Evolutionary conservation across 1,140 invertebrate species (phyloP).

Genomic region (Drepana arcuata): DNA sequence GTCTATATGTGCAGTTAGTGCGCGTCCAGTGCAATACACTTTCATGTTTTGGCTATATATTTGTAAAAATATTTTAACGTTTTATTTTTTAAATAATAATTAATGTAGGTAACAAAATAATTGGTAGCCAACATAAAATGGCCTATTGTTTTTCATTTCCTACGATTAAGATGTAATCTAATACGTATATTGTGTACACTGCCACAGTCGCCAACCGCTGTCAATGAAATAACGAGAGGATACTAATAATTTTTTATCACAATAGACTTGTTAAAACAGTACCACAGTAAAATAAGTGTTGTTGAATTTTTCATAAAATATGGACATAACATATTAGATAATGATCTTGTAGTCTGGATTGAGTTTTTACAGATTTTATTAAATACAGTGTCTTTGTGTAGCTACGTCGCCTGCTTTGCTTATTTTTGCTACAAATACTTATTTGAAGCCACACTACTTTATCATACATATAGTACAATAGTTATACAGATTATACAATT

Average conservation of each 20-base stretch:
- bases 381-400: constrained; percentile 27
- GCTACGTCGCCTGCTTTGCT: constrained; percentile 51
- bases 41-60: constrained; percentile 43
- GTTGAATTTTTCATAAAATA: constrained; percentile 71
- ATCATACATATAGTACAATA: constrained; percentile 52
- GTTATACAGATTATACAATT: constrained; percentile 59
- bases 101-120: constrained; percentile 44
- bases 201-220: constrained; percentile 67
- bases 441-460: constrained; percentile 14
- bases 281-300: constrained; percentile 68
- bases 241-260: constrained; percentile 52
- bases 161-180: neutral
- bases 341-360: constrained; percentile 71
- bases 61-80: constrained; percentile 17
- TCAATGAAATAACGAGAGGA: constrained; percentile 37
- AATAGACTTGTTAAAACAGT: constrained; percentile 70
- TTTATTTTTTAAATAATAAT: constrained; percentile 22
- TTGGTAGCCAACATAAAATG: constrained; percentile 67
- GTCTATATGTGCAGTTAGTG: constrained; percentile 44
- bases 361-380: constrained; percentile 70
- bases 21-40: constrained; percentile 58
- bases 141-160: constrained; percentile 46
- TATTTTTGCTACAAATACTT: constrained; percentile 59
- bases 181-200: constrained; percentile 46
- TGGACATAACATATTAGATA: constrained; percentile 68